A percentile compares a stretch with the other conserved stretches of the same genome.
Evolutionary conservation across 2,113 vertebrate genomes (phyloP).

Genomic region (Indicator indicator): DNA sequence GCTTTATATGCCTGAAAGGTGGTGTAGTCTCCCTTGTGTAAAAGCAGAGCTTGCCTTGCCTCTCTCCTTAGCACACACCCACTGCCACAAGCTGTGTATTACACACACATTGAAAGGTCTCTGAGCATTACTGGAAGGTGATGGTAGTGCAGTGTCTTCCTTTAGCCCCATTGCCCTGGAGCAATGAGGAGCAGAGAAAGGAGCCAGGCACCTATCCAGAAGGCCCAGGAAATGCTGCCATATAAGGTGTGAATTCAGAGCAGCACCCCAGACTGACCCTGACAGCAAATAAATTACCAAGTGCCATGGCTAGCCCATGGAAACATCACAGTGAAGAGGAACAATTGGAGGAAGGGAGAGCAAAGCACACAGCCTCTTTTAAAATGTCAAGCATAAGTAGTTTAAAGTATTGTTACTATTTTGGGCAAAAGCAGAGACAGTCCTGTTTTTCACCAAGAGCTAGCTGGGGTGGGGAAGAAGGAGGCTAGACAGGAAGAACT

Average conservation of each 20-base stretch:
- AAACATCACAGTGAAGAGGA: not conserved
- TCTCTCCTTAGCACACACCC: not conserved
- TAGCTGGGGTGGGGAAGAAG: not conserved
- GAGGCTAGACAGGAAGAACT: not conserved
- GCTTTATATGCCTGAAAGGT: not conserved
- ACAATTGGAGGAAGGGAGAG: conserved; percentile 56
- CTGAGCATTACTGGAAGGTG: not conserved
- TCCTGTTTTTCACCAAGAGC: not conserved
- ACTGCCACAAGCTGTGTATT: not conserved
- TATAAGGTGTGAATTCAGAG: conserved; percentile 48
- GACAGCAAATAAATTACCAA: not conserved
- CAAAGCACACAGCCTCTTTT: not conserved
- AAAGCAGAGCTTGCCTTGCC: not conserved
- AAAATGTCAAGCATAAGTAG: not conserved
- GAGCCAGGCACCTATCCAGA: not conserved
- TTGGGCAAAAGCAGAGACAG: conserved; percentile 3
- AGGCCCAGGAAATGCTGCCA: conserved; percentile 18
- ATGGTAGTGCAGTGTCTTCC: not conserved
- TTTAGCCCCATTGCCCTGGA: not conserved
- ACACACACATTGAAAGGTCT: not conserved
- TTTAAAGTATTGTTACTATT: conserved; percentile 49
- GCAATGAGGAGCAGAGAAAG: not conserved
- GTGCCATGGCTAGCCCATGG: not conserved
- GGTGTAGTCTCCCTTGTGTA: not conserved
- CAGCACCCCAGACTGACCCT: not conserved